phyloP scores from a whole-genome alignment of 2,888 invertebrate species.

The Drosophila subquinaria region DNA sequence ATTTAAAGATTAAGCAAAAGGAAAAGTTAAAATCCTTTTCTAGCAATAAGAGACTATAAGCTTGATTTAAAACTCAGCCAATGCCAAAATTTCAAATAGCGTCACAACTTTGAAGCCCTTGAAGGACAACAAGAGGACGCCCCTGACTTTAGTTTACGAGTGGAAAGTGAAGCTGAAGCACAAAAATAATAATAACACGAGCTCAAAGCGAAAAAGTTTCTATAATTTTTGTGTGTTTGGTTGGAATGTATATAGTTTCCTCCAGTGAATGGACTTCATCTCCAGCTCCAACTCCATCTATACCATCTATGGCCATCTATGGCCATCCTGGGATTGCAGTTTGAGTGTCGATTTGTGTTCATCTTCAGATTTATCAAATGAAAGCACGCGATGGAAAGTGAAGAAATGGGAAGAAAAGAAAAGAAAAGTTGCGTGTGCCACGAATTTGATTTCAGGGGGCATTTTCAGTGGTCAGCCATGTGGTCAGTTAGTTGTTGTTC shows the following conservation, averaged over 20 bases:
- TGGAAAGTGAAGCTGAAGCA: constrained; percentile 42
- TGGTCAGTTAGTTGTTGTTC: constrained; percentile 15
- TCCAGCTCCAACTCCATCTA: background rate
- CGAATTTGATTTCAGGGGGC: constrained; percentile 3
- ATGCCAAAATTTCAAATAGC: too few relatives aligned
- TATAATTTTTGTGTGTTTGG: constrained; percentile 50
- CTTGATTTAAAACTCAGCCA: too few relatives aligned
- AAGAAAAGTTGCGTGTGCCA: constrained; percentile 42
- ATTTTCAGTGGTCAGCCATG: constrained; percentile 30
- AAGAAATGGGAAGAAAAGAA: background rate
- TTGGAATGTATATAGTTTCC: constrained; percentile 12
- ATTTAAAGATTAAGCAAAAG: too few relatives aligned
- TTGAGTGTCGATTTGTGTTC: constrained; percentile 66
- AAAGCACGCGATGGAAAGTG: constrained; percentile 60
- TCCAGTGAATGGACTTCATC: constrained; percentile 21
- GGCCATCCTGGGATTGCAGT: constrained; percentile 58
- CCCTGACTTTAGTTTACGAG: constrained; percentile 26
- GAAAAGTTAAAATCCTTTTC: too few relatives aligned
- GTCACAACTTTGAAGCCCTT: background rate
- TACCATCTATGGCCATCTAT: constrained; percentile 17
- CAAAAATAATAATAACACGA: constrained; percentile 62
- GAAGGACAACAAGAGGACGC: constrained; percentile 4
- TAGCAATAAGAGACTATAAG: too few relatives aligned
- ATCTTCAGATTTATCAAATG: constrained; percentile 67
- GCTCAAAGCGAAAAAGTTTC: constrained; percentile 71